These are phyloP conservation scores for Myanophis thanlyinensis DNA, from an alignment of 2,113 vertebrate genomes.

Conservation along the genomic window DNA sequence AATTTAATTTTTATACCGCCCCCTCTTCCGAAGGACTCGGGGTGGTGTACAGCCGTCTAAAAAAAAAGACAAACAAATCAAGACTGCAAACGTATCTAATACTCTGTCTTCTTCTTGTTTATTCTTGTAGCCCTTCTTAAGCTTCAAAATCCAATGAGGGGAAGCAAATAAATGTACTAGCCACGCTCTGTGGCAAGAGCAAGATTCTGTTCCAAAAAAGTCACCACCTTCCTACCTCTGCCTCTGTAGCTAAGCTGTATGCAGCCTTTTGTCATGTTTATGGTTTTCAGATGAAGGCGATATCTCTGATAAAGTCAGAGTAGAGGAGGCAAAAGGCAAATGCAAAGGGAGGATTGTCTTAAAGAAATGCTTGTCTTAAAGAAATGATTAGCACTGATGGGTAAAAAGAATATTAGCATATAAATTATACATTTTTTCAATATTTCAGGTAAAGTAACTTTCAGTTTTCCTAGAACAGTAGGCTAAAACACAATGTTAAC, in stretches of 20 bases:
- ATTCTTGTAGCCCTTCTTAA: neutral
- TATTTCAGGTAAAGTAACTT: neutral
- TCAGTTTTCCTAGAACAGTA: neutral
- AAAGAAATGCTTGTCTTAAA: neutral
- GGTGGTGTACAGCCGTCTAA: no score
- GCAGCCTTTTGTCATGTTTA: neutral
- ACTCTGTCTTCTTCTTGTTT: neutral
- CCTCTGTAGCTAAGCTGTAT: neutral
- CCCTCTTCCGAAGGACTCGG: no score
- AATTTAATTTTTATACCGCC: no score
- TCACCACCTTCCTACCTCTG: neutral
- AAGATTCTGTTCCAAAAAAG: slow-evolving; percentile 49
- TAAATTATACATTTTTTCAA: neutral
- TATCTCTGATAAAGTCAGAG: no score
- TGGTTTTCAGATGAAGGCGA: neutral
- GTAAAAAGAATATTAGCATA: neutral
- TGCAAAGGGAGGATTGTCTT: neutral
- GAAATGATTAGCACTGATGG: neutral
- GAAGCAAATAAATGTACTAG: neutral
- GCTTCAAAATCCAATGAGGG: neutral
- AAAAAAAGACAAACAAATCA: neutral
- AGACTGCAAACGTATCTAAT: no score
- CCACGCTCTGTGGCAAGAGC: slow-evolving; percentile 11
- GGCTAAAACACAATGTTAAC: neutral
- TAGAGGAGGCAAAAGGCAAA: neutral